phyloP scores from a whole-genome alignment of 2,113 vertebrate species.

The Rattus rattus region DNA sequence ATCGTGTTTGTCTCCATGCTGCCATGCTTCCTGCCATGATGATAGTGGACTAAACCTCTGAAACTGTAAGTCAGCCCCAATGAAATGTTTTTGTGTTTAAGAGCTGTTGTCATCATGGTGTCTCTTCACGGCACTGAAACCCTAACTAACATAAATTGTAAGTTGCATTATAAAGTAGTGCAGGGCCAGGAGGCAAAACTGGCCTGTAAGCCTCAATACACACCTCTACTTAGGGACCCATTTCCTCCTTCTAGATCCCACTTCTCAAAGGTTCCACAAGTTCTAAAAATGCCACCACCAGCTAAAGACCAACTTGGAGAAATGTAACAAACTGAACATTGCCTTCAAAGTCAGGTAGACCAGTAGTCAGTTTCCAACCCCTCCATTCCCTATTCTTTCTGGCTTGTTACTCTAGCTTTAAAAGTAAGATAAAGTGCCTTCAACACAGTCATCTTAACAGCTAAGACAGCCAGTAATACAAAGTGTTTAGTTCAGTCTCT shows the following conservation, averaged over 20 bases:
- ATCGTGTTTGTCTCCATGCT: too few relatives aligned
- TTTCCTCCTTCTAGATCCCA: not conserved
- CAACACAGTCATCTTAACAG: not conserved
- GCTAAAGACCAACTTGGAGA: not conserved
- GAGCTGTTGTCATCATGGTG: too few relatives aligned
- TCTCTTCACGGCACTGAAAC: too few relatives aligned
- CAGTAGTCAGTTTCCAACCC: not conserved
- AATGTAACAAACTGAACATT: not conserved
- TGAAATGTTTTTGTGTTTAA: too few relatives aligned
- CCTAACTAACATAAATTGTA: not conserved
- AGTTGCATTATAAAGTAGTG: not conserved
- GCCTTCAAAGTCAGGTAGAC: not conserved
- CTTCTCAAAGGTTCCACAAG: not conserved
- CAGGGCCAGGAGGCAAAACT: not conserved
- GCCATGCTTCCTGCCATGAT: too few relatives aligned
- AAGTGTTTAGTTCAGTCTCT: not conserved
- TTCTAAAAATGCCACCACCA: not conserved
- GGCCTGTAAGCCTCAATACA: not conserved
- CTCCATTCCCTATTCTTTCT: not conserved
- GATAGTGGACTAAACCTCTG: too few relatives aligned
- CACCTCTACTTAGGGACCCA: not conserved
- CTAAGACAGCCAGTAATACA: not conserved
- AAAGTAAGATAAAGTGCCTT: not conserved
- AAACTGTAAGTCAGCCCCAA: too few relatives aligned
- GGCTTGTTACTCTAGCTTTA: not conserved